Conservation (phyloP, 2,113 vertebrate species). For the Elgaria multicarinata region DNA sequence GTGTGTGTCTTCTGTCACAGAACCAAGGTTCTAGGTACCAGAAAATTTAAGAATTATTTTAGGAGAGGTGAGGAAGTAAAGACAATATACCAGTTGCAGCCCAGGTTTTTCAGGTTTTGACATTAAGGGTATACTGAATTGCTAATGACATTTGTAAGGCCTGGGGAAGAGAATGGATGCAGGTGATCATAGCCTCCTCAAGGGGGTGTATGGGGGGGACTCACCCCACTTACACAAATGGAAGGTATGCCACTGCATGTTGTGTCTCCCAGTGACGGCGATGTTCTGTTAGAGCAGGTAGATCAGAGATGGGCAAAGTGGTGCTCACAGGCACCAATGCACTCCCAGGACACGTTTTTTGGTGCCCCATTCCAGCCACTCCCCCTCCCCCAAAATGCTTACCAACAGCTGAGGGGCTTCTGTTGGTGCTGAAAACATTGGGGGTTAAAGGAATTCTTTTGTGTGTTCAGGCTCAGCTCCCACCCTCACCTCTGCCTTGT, state of each 20-base stretch:
- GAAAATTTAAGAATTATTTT: neutral
- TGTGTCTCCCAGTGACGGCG: neutral
- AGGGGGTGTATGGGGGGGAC: neutral
- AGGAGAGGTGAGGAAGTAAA: neutral
- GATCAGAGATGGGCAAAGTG: neutral
- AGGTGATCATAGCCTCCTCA: neutral
- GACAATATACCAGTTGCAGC: neutral
- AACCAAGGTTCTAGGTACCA: neutral
- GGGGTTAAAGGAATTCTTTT: no score
- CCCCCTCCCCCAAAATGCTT: no score
- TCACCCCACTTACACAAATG: neutral
- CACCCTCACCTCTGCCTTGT: no score
- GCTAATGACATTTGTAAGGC: neutral
- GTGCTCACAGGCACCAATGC: no score
- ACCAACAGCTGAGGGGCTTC: no score
- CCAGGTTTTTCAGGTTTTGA: neutral
- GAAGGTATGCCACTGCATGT: neutral
- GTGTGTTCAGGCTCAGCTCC: no score
- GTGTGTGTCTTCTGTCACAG: neutral
- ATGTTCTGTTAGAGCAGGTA: neutral
- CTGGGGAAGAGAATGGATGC: neutral
- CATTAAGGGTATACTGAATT: neutral
- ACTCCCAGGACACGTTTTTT: no score
- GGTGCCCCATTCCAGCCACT: no score
- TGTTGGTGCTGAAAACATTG: no score